Base-by-base conservation (phyloP, 2,797 vertebrate genomes). In the Graptemys geographica region DNA sequence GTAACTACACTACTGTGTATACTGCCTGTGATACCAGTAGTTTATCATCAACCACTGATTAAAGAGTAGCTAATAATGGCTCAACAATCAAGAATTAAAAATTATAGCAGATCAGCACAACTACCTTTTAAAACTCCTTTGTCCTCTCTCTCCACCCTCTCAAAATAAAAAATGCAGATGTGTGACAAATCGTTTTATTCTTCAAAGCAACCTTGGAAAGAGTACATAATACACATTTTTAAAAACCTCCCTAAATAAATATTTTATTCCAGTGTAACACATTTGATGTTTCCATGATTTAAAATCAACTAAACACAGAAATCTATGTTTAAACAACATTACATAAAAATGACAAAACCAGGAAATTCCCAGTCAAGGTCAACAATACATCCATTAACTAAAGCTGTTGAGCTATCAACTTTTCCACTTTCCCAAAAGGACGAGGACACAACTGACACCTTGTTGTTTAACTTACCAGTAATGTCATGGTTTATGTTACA, bases 361-460 rank as follows among this genome's bases (percentile, higher is more conserved):
- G 18, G 25, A 53, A 49, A 27, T 2, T 8, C 0, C 4, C 0
- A 25, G 2, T 27, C 81, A 21, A 37, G 59, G 31, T 49, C 76
- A 89, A 5, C 1, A 76, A 31, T 5, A 31, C 59, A 2, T 18
- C 72, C 1, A 11, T 16, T 52, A 81, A 37, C 49, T 72, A 56
- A 52, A 55, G 78, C 62, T 0, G 0, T 57, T 37, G 23, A 62
- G 1, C 21, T 81, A 21, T 25, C 31, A 47, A 49, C 78, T 28
- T 49, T 51, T 49, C 16, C 23, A 16, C 44, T 49, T 33, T 52
- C 15, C 47, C 41, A 49, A 49, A 79, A 51, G 31, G 25, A 41
- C 25, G 28, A 79, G 18, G 78, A 81, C 47, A 72, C 5, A 41
- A 52, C 13, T 4, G 5, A 79, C 44, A 78, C 79, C 85, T 59